Conservation (phyloP, 1,140 invertebrate genomes). For the Epicauta chinensis region DNA sequence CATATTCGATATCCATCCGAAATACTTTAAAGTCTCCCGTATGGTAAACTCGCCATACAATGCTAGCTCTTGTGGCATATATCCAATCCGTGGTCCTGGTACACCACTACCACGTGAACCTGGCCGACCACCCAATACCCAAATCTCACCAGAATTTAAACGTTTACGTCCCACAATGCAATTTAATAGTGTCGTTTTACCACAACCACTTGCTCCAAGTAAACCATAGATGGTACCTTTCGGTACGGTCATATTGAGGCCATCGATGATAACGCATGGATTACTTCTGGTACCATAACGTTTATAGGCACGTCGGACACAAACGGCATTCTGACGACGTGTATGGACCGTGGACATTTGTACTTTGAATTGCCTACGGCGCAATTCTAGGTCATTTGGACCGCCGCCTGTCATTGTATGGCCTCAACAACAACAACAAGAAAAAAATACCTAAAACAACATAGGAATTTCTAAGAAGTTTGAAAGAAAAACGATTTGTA, state of each 20-base stretch:
- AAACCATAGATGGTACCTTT: slow-evolving; percentile 88
- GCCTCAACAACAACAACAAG: too few relatives aligned
- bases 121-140: slow-evolving; percentile 71
- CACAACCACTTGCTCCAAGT: slow-evolving; percentile 77
- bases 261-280: slow-evolving; percentile 74
- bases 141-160: slow-evolving; percentile 68
- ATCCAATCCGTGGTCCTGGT: slow-evolving; percentile 72
- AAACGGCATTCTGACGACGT: slow-evolving; percentile 71
- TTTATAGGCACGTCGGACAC: slow-evolving; percentile 78
- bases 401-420: too few relatives aligned
- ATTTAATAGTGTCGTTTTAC: slow-evolving; percentile 78
- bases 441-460: too few relatives aligned
- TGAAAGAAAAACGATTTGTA: too few relatives aligned
- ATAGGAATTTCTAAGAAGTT: too few relatives aligned
- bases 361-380: slow-evolving; percentile 31
- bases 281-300: slow-evolving; percentile 78
- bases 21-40: slow-evolving; percentile 84
- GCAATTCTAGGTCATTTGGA: slow-evolving; percentile 30
- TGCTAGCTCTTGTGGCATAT: slow-evolving; percentile 71
- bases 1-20: slow-evolving; percentile 85
- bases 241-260: slow-evolving; percentile 84
- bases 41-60: slow-evolving; percentile 89
- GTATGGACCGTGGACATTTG: slow-evolving; percentile 68
- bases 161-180: slow-evolving; percentile 75
- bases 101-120: slow-evolving; percentile 66